Evolutionary conservation across 2,113 vertebrate species (phyloP), one percentile per base, ranked within the genome.

Genomic region (Microtus montanus): DNA sequence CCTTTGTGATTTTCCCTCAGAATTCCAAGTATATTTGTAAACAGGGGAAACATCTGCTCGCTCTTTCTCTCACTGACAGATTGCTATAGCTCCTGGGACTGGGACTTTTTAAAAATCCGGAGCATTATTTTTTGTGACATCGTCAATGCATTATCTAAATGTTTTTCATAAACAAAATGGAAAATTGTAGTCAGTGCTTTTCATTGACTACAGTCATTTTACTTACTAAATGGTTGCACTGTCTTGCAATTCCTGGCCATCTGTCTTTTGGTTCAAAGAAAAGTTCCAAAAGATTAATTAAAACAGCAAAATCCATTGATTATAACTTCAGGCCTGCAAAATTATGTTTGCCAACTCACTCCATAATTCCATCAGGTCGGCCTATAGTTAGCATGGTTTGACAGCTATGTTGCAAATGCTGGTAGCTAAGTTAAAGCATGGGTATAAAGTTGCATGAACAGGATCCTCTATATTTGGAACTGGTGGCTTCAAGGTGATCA

Each of bases 1-100:
- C 22, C 87, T 70, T 94, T 96, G 73, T 92, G 15, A n/a, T 44
- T 93, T 97, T 95, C 22, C 14, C 12, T 91, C 73, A 89, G 64
- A 96, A 84, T 91, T 84, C 38, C 92, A 97, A 96, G 94, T 90
- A 52, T 80, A 94, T 93, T 84, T 95, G 26, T n/a, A 96, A 96
- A 97, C 75, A 95, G 96, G 66, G 19, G 30, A 86, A 92, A 94
- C 92, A 96, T 94, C 92, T 96, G 90, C 52, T 92, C 77, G 38
- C 41, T 96, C 84, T 78, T 94, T 91, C 83, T 86, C 86, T 96
- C 35, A 35, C 9, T 95, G 87, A 87, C 66, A 93, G 75, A 20
- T 85, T 71, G 30, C 47, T 92, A 30, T 85, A 90, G 66, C 47
- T 96, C 95, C 92, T 85, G 85, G 61, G 95, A 87, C n/a, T 86